A percentile compares a stretch with the other conserved stretches of the same genome.
Conservation (phyloP, 2,113 vertebrate genomes). For the Mustela nigripes region DNA sequence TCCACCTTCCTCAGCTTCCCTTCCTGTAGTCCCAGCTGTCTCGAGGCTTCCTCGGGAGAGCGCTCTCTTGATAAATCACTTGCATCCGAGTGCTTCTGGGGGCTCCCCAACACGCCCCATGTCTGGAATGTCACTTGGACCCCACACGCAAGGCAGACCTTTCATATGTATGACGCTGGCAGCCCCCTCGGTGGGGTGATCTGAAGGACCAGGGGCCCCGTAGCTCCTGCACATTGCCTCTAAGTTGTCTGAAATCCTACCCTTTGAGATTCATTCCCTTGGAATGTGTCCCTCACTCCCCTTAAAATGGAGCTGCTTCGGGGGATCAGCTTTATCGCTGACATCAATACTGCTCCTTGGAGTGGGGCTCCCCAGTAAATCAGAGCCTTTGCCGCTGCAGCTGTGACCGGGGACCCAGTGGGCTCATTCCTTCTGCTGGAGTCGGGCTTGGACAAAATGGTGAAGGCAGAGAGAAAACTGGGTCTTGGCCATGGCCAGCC, state of each 20-base stretch:
- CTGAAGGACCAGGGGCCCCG: background rate
- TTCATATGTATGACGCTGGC: background rate
- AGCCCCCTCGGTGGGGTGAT: background rate
- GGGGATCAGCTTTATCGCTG: background rate
- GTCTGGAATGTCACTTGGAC: background rate
- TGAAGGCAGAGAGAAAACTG: background rate
- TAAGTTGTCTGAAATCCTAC: background rate
- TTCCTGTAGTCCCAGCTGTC: background rate
- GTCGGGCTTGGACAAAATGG: background rate
- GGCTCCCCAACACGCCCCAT: background rate
- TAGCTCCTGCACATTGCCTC: background rate
- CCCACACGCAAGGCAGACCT: background rate
- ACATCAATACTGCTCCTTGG: background rate
- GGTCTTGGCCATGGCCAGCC: fast-evolving
- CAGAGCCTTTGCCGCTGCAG: background rate
- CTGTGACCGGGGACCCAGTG: fast-evolving
- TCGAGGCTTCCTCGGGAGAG: background rate
- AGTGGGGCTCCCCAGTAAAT: background rate
- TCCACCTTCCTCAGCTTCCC: background rate
- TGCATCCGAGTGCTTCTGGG: background rate
- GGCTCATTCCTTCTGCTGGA: background rate
- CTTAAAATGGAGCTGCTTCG: background rate
- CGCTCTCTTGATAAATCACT: background rate
- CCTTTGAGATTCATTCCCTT: background rate
- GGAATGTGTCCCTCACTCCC: background rate